Percentiles rank a stretch among this genome's conserved stretches.
phyloP scores from a whole-genome alignment of 2,113 vertebrate genomes.

The Tenrec ecaudatus region DNA sequence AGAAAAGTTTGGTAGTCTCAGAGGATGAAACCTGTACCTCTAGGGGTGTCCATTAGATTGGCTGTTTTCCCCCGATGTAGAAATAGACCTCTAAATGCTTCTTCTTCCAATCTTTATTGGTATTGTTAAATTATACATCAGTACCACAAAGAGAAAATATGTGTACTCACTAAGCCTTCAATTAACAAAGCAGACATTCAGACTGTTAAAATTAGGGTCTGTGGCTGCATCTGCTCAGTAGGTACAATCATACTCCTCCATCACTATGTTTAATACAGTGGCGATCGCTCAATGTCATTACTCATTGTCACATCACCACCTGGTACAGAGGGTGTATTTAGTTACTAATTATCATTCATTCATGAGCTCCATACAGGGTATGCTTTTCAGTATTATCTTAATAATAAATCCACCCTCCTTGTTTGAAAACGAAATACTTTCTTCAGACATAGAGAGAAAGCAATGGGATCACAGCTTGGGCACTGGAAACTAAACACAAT shows the following conservation, averaged over 20 bases:
- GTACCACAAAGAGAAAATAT: not conserved
- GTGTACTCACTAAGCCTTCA: not conserved
- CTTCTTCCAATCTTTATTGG: not conserved
- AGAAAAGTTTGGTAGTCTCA: not conserved
- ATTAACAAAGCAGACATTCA: not conserved
- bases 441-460: conserved; percentile 6
- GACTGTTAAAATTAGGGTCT: no score
- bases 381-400: conserved; percentile 19
- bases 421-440: not conserved
- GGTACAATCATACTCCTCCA: not conserved
- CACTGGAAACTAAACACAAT: not conserved
- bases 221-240: not conserved
- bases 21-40: not conserved
- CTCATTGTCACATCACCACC: not conserved
- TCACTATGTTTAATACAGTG: not conserved
- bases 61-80: not conserved
- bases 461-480: not conserved
- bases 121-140: not conserved
- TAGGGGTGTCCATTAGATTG: not conserved
- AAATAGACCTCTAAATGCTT: not conserved
- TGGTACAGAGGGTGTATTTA: not conserved
- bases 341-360: not conserved
- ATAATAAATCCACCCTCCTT: not conserved
- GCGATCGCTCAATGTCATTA: not conserved
- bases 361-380: not conserved